Conservation (phyloP, 2,888 invertebrate genomes). For the Laspeyria flexula region DNA sequence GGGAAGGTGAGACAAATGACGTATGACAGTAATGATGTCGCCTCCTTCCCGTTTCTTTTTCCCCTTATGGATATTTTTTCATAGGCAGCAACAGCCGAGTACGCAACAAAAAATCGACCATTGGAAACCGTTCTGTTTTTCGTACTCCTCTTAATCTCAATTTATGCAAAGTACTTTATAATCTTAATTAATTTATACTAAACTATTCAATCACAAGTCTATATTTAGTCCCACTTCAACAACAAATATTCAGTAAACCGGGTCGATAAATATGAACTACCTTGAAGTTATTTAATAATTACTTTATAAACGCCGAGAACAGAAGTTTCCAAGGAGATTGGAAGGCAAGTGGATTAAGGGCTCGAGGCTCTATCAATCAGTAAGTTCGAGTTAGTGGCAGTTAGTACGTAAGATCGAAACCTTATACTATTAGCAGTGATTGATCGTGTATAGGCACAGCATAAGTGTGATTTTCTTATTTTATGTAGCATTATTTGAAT, state of each 20-base stretch:
- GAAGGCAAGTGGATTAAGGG: slow-evolving; percentile 20
- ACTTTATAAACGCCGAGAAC: slow-evolving; percentile 5
- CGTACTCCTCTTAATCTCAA: no score
- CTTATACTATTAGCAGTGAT: slow-evolving; percentile 7
- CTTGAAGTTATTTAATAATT: neutral
- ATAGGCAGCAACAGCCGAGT: no score
- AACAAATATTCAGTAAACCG: neutral
- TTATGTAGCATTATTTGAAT: neutral
- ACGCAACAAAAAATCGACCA: no score
- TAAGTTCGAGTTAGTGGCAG: slow-evolving; percentile 1
- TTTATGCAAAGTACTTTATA: no score
- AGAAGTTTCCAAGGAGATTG: slow-evolving; percentile 21
- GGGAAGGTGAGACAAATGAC: no score
- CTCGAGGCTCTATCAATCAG: slow-evolving; percentile 37
- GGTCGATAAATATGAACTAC: neutral
- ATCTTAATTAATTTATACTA: no score
- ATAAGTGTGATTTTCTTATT: neutral
- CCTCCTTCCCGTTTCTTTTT: no score
- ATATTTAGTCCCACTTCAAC: no score
- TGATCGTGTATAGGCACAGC: neutral
- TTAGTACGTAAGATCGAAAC: slow-evolving; percentile 1
- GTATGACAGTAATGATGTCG: no score
- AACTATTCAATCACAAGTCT: no score
- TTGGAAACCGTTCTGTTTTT: no score
- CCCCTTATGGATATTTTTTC: no score